These are phyloP conservation scores for Heliangelus exortis DNA, from an alignment of 2,797 vertebrate genomes.

Conservation along the genomic window DNA sequence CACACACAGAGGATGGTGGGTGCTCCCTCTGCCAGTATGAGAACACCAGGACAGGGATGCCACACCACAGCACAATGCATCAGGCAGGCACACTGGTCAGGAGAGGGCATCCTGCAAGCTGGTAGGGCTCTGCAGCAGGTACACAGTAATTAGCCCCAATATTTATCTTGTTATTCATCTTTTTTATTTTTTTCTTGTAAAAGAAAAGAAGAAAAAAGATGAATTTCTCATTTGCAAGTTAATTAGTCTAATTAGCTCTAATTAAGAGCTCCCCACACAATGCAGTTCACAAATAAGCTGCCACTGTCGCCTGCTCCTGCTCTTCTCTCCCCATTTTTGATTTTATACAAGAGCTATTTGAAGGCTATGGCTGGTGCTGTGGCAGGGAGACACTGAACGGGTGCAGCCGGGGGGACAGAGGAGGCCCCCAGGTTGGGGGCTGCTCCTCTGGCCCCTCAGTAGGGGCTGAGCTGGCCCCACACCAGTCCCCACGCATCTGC, in stretches of 20 bases:
- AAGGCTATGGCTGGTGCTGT: accelerated
- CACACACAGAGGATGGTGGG: accelerated
- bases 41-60: accelerated
- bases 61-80: accelerated
- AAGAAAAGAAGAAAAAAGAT: slow-evolving; percentile 71
- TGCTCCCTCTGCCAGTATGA: not conserved
- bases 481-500: too few relatives aligned
- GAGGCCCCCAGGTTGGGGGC: not conserved
- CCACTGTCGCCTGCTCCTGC: slow-evolving; percentile 14
- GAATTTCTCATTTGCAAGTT: slow-evolving; percentile 87
- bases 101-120: not conserved
- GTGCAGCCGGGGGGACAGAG: accelerated
- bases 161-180: slow-evolving; percentile 77
- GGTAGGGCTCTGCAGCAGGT: not conserved
- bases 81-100: accelerated
- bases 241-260: slow-evolving; percentile 89
- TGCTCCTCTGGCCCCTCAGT: not conserved
- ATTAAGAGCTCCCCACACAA: slow-evolving; percentile 85
- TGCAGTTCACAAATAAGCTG: slow-evolving; percentile 64
- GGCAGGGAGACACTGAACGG: accelerated
- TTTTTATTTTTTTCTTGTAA: not conserved
- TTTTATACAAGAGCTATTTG: not conserved
- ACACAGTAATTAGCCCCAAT: slow-evolving; percentile 79
- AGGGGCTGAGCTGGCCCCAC: too few relatives aligned
- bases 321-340: slow-evolving; percentile 37